Conservation (phyloP, 2,113 vertebrate genomes). For the Saguinus midas region DNA sequence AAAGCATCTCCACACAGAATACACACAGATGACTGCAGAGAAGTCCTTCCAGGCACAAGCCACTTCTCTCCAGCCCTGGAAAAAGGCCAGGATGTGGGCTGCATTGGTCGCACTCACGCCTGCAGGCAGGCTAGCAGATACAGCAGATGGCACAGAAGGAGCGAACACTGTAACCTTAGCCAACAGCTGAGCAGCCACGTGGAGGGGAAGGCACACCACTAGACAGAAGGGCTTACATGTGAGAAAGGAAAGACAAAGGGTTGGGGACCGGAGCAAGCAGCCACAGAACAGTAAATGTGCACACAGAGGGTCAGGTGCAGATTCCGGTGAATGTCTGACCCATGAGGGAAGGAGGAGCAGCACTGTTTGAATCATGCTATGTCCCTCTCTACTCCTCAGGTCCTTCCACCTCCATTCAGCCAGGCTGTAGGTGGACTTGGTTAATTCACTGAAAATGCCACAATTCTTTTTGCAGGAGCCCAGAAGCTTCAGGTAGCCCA, state of each 20-base stretch:
- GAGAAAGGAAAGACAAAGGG: background rate
- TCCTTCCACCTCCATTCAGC: background rate
- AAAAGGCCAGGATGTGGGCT: background rate
- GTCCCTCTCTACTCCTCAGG: background rate
- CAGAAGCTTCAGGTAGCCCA: background rate
- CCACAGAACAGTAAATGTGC: no score
- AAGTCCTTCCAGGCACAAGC: background rate
- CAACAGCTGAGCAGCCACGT: rapidly evolving
- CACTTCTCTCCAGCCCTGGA: background rate
- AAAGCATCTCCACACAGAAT: no score
- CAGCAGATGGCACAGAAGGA: background rate
- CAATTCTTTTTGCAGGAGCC: background rate
- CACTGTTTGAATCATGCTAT: background rate
- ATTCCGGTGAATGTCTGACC: background rate
- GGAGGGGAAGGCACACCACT: rapidly evolving
- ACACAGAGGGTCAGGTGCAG: rapidly evolving
- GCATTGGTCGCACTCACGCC: background rate
- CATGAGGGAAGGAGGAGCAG: background rate
- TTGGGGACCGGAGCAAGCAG: background rate
- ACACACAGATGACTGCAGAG: background rate
- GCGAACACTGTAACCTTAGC: background rate
- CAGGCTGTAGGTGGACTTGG: background rate
- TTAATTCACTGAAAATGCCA: background rate
- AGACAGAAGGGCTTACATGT: background rate
- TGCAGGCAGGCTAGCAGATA: background rate